Conservation (phyloP, 30 jellyfish, hydroid and myxozoan genomes). For the Sanderia malayensis region DNA sequence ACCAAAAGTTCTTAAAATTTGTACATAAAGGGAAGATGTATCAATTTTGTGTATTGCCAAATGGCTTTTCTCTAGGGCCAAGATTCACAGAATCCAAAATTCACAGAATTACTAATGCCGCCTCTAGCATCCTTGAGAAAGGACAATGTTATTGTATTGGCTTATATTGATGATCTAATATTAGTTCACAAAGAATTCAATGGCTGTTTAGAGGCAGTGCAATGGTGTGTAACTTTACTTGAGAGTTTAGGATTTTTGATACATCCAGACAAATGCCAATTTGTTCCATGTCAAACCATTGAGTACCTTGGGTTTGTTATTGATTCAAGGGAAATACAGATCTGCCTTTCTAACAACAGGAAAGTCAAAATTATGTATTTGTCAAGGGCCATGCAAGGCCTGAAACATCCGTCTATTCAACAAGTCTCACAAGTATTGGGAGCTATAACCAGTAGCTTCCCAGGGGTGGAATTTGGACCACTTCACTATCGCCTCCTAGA, state of each 20-base stretch:
- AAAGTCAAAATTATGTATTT: not conserved
- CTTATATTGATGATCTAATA: not conserved
- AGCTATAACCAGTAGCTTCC: constrained; percentile 7
- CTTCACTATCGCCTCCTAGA: constrained; percentile 29
- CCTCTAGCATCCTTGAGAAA: no score
- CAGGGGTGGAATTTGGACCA: constrained; percentile 35
- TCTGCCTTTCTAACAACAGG: not conserved
- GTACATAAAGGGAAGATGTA: no score
- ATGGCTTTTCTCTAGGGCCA: no score
- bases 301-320: not conserved
- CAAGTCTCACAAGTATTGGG: not conserved
- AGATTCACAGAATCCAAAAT: no score
- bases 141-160: not conserved
- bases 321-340: not conserved
- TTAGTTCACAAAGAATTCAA: no score
- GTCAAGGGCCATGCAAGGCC: not conserved
- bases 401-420: not conserved
- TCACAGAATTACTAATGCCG: no score
- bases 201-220: not conserved
- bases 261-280: not conserved
- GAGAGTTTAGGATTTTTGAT: not conserved
- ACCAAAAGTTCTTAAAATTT: no score
- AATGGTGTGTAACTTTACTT: not conserved
- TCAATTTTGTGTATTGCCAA: no score
- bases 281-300: not conserved